Conservation (phyloP, 2,888 invertebrate species). For the Amblyteles armatorius region DNA sequence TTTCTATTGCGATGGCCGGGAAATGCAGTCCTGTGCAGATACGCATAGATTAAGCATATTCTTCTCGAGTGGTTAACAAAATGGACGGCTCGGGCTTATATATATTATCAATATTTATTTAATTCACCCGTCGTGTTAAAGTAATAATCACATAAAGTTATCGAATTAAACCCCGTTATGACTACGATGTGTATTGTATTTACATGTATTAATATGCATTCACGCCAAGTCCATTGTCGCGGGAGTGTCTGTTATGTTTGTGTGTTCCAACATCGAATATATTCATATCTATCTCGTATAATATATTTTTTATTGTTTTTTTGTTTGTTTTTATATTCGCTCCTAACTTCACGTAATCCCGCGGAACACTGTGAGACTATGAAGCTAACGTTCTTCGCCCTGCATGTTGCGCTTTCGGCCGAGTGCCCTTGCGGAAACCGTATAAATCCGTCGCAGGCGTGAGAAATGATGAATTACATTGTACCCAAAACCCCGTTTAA, state of each 20-base stretch:
- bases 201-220: slow-evolving; percentile 75
- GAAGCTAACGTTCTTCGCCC: slow-evolving; percentile 33
- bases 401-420: slow-evolving; percentile 28
- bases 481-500: slow-evolving; percentile 80
- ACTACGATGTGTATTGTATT: slow-evolving; percentile 79
- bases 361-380: slow-evolving; percentile 40
- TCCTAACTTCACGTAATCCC: slow-evolving; percentile 20
- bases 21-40: too few relatives aligned
- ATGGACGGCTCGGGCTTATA: slow-evolving; percentile 15
- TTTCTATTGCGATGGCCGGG: not conserved
- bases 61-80: not conserved
- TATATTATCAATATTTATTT: slow-evolving; percentile 68
- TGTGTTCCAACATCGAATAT: slow-evolving; percentile 61
- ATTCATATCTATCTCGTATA: slow-evolving; percentile 60
- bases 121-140: slow-evolving; percentile 76
- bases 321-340: not conserved
- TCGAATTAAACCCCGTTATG: slow-evolving; percentile 80
- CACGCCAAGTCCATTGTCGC: slow-evolving; percentile 61
- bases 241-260: slow-evolving; percentile 28
- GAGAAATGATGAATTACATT: slow-evolving; percentile 71
- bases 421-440: slow-evolving; percentile 13
- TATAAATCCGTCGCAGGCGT: slow-evolving; percentile 26
- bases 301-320: slow-evolving; percentile 56
- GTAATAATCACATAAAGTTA: slow-evolving; percentile 83
- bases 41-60: too few relatives aligned